Evolutionary conservation across 2,113 vertebrate genomes (phyloP).

Genomic region (Festucalex cinctus): DNA sequence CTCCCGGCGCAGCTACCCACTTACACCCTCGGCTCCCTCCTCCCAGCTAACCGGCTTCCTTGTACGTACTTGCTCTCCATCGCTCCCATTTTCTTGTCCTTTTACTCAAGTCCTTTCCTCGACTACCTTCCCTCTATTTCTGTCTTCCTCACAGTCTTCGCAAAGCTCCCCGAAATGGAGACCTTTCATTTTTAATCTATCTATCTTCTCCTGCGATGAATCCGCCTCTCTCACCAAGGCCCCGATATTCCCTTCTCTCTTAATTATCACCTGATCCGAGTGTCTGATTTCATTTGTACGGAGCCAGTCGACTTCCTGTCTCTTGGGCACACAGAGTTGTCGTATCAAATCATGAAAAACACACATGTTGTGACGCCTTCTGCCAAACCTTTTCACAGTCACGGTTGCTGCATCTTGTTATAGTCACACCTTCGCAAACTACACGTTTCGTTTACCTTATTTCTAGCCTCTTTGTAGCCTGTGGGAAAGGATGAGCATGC

Average conservation of each 20-base stretch:
- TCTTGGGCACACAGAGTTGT: slow-evolving; percentile 45
- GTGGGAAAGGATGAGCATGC: not conserved
- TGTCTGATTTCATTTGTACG: slow-evolving; percentile 59
- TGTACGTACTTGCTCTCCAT: slow-evolving; percentile 23
- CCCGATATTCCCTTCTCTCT: slow-evolving; percentile 28
- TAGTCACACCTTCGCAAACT: not conserved
- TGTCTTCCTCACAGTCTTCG: slow-evolving; percentile 31
- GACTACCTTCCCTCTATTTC: slow-evolving; percentile 45
- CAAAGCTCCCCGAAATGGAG: slow-evolving; percentile 28
- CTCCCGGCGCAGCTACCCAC: slow-evolving; percentile 27
- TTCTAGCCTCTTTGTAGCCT: not conserved
- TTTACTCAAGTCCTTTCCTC: slow-evolving; percentile 22
- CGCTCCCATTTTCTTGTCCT: slow-evolving; percentile 30
- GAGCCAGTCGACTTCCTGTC: slow-evolving; percentile 37
- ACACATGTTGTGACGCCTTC: slow-evolving; percentile 37
- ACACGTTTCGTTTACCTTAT: not conserved
- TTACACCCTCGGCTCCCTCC: slow-evolving; percentile 18
- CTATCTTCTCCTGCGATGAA: slow-evolving; percentile 29
- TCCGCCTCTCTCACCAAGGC: slow-evolving; percentile 25
- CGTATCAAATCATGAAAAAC: slow-evolving; percentile 45
- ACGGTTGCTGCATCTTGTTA: slow-evolving; percentile 12
- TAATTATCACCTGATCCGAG: slow-evolving; percentile 62
- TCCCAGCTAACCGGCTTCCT: slow-evolving; percentile 31
- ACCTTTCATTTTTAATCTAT: slow-evolving; percentile 51
- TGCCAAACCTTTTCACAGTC: slow-evolving; percentile 11